Evolutionary conservation across 2,888 invertebrate species (phyloP).

Genomic region (Cephus nigrinus): DNA sequence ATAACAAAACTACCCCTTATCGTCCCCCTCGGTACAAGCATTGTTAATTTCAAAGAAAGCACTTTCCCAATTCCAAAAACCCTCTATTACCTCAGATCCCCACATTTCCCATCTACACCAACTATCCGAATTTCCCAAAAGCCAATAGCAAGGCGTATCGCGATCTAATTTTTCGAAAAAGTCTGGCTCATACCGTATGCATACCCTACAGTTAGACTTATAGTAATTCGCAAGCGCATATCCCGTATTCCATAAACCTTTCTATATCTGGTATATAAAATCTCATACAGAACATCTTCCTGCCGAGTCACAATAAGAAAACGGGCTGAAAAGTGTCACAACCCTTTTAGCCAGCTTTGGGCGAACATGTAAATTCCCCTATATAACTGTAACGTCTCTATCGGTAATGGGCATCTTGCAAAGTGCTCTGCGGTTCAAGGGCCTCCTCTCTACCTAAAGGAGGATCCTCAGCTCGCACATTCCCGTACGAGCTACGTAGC

Average conservation of each 20-base stretch:
- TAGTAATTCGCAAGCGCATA: not conserved
- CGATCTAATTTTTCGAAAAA: not conserved
- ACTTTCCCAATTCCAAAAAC: not conserved
- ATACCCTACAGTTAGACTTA: not conserved
- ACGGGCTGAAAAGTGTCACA: not conserved
- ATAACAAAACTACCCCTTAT: not conserved
- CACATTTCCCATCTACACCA: not conserved
- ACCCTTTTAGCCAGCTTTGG: not conserved
- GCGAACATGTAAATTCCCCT: not conserved
- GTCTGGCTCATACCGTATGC: not conserved
- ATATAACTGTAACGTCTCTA: not conserved
- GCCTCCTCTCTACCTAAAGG: not conserved
- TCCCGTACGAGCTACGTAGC: not conserved
- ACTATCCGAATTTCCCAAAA: not conserved
- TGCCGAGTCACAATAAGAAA: not conserved
- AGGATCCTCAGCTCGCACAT: not conserved
- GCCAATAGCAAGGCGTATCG: not conserved
- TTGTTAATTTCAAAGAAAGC: not conserved
- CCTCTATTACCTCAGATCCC: not conserved
- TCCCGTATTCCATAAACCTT: not conserved
- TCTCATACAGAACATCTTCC: not conserved
- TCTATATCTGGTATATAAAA: not conserved
- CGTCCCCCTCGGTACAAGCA: not conserved
- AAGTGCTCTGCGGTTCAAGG: not conserved
- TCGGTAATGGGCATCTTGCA: not conserved